These are phyloP conservation scores for Anguilla obscura DNA, from an alignment of 2,797 vertebrate species.

Conservation along the genomic window DNA sequence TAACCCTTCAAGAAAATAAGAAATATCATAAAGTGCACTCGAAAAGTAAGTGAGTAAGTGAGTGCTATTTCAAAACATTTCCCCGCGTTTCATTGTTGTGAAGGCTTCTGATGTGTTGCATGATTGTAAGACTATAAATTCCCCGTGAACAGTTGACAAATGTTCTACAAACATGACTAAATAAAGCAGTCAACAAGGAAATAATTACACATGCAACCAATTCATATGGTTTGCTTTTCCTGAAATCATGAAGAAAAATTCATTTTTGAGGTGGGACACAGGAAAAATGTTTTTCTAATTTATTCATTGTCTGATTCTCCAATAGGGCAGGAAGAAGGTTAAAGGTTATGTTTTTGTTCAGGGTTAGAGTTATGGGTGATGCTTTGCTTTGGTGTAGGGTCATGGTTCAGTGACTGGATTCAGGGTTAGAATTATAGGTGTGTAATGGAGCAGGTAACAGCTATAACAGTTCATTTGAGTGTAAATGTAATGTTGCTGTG, in stretches of 20 bases:
- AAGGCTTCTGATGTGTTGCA: neutral
- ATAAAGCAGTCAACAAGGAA: neutral
- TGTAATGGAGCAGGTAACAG: neutral
- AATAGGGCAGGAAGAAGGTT: neutral
- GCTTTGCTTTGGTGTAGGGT: neutral
- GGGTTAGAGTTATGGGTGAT: neutral
- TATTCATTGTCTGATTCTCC: too few species aligned
- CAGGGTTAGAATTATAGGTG: neutral
- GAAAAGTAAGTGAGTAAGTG: neutral
- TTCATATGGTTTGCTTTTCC: neutral
- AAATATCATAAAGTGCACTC: neutral
- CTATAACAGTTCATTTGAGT: too few species aligned
- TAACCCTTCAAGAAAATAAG: neutral
- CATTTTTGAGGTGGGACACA: neutral
- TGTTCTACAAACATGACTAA: neutral
- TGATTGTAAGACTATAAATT: neutral
- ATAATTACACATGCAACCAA: neutral
- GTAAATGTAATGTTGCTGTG: too few species aligned
- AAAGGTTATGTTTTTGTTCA: neutral
- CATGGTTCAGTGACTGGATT: neutral
- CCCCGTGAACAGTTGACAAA: neutral
- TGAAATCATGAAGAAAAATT: neutral
- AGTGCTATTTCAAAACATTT: neutral
- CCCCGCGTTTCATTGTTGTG: neutral
- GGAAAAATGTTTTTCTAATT: neutral